Evolutionary conservation across 2,113 vertebrate genomes (phyloP).

Genomic region (Pelusios castaneus): DNA sequence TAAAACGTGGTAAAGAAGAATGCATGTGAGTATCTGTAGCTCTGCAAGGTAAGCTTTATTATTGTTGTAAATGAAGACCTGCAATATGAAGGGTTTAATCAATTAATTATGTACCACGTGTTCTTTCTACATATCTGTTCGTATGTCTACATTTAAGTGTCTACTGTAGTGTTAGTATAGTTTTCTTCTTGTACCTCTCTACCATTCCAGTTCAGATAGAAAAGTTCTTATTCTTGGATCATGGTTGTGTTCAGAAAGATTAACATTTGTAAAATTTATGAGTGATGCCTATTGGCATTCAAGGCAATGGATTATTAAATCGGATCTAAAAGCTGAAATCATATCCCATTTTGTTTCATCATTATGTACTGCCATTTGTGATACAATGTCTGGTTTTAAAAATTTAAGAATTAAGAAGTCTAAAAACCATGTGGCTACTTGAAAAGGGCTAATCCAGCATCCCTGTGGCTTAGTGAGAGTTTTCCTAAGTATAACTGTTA

Average conservation of each 20-base stretch:
- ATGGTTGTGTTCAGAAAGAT: not conserved
- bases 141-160: not conserved
- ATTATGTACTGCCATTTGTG: not conserved
- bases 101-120: not conserved
- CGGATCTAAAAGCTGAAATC: not conserved
- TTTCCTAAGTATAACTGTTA: not conserved
- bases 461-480: not conserved
- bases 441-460: not conserved
- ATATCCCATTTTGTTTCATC: not conserved
- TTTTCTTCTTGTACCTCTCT: not conserved
- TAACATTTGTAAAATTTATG: not conserved
- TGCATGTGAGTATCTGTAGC: not conserved
- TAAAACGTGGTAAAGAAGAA: not conserved
- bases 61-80: not conserved
- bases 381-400: fast-evolving
- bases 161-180: not conserved
- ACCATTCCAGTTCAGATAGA: not conserved
- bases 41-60: not conserved
- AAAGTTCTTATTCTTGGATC: not conserved
- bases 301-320: not conserved
- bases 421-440: not conserved
- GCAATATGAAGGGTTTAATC: not conserved
- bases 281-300: not conserved
- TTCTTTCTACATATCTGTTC: not conserved
- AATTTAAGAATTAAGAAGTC: not conserved